These are phyloP conservation scores for Picathartes gymnocephalus DNA, from an alignment of 2,113 vertebrate genomes.

Conservation along the genomic window DNA sequence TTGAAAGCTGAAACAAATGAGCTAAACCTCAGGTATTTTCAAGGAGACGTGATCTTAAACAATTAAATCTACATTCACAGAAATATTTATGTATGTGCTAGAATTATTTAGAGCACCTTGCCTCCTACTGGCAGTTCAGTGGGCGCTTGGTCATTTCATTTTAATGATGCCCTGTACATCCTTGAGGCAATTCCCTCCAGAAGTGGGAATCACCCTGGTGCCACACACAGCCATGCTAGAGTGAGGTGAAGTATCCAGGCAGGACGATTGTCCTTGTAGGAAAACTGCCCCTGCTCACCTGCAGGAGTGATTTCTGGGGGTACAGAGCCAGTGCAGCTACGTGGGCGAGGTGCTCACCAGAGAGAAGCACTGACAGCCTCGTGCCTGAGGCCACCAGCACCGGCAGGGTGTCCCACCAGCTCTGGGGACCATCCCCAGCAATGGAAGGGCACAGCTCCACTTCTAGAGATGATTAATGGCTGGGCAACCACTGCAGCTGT, in stretches of 20 bases:
- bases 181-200: neutral
- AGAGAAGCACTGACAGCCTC: neutral
- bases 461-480: neutral
- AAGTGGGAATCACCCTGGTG: neutral
- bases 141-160: neutral
- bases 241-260: accelerated
- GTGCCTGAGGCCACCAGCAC: neutral
- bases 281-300: neutral
- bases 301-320: accelerated
- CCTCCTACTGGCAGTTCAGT: neutral
- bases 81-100: neutral
- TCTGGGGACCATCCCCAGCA: neutral
- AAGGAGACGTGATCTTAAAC: accelerated
- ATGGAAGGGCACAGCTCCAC: neutral
- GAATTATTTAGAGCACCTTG: neutral
- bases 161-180: neutral
- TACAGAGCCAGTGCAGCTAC: accelerated
- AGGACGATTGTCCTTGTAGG: neutral
- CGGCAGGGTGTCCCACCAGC: neutral
- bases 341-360: accelerated
- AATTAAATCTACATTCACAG: neutral
- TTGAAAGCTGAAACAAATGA: neutral
- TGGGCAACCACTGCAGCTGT: neutral
- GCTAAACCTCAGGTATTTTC: neutral
- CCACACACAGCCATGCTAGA: neutral